phyloP scores from a whole-genome alignment of 2,797 vertebrate species.

The Acanthurus leucopareius region DNA sequence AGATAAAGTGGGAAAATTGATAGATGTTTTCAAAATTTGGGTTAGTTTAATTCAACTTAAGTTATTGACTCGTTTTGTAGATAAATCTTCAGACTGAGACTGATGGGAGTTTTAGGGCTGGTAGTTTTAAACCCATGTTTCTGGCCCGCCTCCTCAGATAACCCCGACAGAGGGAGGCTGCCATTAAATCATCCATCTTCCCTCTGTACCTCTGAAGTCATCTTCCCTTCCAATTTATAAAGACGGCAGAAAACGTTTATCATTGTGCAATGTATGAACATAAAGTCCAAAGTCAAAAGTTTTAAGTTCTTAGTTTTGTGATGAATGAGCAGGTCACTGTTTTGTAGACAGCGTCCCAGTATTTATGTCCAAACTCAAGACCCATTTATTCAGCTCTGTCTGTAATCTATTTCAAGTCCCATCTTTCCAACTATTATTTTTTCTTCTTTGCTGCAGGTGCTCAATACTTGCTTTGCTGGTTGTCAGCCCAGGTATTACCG shows the following conservation, averaged over 20 bases:
- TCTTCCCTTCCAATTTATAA: slow-evolving; percentile 26
- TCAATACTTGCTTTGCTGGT: slow-evolving; percentile 12
- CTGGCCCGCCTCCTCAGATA: slow-evolving; percentile 35
- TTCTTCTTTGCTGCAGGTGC: slow-evolving; percentile 36
- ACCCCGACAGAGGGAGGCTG: slow-evolving; percentile 26
- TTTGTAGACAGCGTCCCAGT: not conserved
- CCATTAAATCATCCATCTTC: slow-evolving; percentile 47
- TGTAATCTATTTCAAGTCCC: not conserved
- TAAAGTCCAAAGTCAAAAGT: slow-evolving; percentile 37
- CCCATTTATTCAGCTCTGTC: not conserved
- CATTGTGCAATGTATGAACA: slow-evolving; percentile 33
- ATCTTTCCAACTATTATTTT: slow-evolving; percentile 26
- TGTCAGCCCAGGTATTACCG: slow-evolving; percentile 6
- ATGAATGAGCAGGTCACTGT: slow-evolving; percentile 12
- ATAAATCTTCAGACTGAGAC: slow-evolving; percentile 32
- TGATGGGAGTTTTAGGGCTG: slow-evolving; percentile 43
- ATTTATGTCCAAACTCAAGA: slow-evolving; percentile 24
- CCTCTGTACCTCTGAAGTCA: slow-evolving; percentile 21
- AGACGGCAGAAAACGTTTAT: slow-evolving; percentile 32
- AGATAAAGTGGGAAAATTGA: not conserved
- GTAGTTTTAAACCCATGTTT: slow-evolving; percentile 29
- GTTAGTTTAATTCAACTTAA: not conserved
- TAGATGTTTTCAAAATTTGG: not conserved
- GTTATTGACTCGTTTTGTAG: slow-evolving; percentile 23
- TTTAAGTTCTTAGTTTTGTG: slow-evolving; percentile 25